These are phyloP conservation scores for Gobiocypris rarus DNA, from an alignment of 2,113 vertebrate genomes.

Conservation along the genomic window DNA sequence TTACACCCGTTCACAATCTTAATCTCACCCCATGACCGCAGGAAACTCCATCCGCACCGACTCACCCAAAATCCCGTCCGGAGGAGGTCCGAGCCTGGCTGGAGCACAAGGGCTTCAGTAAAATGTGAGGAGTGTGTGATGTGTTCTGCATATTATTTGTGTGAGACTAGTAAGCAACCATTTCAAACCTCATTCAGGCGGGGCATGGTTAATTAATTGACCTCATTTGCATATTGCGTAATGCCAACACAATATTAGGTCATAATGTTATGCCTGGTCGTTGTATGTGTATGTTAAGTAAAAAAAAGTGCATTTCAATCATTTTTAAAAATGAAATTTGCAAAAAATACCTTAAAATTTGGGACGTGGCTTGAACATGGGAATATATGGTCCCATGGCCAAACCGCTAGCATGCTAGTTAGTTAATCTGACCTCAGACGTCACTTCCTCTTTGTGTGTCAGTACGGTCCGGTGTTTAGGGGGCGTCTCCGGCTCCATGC, in stretches of 20 bases:
- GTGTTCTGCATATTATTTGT: not conserved
- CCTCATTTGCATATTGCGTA: not conserved
- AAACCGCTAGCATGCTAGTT: not conserved
- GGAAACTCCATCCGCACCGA: constrained; percentile 37
- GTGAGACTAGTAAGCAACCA: not conserved
- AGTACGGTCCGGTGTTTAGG: constrained; percentile 86
- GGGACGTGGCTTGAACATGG: not conserved
- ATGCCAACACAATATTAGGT: not conserved
- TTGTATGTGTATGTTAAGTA: not conserved
- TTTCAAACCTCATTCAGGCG: too few relatives aligned
- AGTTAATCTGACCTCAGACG: too few relatives aligned
- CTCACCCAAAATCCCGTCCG: constrained; percentile 78
- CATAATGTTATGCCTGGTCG: too few relatives aligned
- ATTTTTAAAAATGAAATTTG: not conserved
- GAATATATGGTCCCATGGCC: not conserved
- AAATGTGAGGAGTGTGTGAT: constrained; percentile 73
- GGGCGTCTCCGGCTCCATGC: constrained; percentile 76
- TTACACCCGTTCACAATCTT: not conserved
- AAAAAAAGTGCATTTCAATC: not conserved
- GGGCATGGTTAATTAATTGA: not conserved
- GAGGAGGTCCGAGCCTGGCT: constrained; percentile 88
- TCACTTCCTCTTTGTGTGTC: not conserved
- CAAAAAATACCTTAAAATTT: not conserved
- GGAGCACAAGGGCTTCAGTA: constrained; percentile 81
- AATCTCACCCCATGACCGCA: not conserved